Percentiles rank a stretch among this genome's conserved stretches.
phyloP scores from a whole-genome alignment of 2,113 vertebrate genomes.

The Echinops telfairi region DNA sequence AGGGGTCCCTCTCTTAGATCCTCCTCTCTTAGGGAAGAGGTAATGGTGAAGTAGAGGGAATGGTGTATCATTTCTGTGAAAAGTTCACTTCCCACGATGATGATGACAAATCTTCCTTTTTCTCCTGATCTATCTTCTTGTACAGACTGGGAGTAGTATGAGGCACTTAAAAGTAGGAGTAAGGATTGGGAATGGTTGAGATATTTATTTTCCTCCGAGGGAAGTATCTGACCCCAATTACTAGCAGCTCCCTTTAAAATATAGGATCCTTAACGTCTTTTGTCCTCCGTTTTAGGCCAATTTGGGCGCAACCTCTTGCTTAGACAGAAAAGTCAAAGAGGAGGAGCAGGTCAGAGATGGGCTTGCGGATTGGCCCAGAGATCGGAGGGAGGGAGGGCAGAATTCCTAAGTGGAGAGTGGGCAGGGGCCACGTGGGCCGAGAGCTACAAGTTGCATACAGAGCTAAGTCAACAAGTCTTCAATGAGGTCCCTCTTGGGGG shows the following conservation, averaged over 20 bases:
- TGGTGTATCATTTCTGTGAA: not conserved
- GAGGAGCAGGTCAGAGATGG: not conserved
- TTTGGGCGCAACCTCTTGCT: conserved; percentile 13
- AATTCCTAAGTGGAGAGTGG: not conserved
- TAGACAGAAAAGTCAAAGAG: conserved; percentile 7
- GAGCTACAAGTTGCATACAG: conserved; percentile 62
- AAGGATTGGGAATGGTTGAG: not conserved
- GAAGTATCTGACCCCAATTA: not conserved
- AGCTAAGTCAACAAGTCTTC: conserved; percentile 69
- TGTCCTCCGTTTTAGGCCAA: not conserved
- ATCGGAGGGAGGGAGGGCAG: not conserved
- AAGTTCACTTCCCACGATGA: not conserved
- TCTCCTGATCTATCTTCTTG: conserved; percentile 13
- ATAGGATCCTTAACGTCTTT: not conserved
- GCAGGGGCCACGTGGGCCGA: not conserved
- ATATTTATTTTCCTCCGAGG: conserved; percentile 34
- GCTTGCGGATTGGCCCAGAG: not conserved
- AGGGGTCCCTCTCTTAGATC: not conserved
- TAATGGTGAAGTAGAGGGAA: not conserved
- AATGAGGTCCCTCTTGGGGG: conserved; percentile 59
- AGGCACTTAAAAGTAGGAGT: not conserved
- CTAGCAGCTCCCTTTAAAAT: conserved; percentile 12
- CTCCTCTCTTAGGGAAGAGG: not conserved
- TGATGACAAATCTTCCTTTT: not conserved
- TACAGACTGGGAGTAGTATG: not conserved